Percentiles rank a stretch among this genome's conserved stretches.
phyloP scores from a whole-genome alignment of 30 jellyfish, hydroid and myxozoan genomes.

The Cassiopea andromeda region DNA sequence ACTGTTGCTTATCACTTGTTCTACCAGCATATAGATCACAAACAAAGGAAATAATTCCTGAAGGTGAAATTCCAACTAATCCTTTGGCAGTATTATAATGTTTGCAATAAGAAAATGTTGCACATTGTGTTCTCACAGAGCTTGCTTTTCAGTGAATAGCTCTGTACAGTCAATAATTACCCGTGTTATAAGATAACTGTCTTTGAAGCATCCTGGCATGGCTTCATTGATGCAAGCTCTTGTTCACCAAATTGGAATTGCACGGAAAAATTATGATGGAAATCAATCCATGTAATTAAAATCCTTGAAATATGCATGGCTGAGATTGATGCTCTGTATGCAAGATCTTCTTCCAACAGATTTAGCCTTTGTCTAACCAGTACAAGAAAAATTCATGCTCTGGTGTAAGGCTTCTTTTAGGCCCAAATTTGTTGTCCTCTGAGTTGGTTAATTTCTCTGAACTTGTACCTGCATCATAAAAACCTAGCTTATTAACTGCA shows the following conservation, averaged over 20 bases:
- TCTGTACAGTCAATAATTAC: conserved; percentile 72
- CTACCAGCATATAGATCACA: conserved; percentile 73
- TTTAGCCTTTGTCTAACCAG: conserved; percentile 52
- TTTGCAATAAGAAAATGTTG: conserved; percentile 53
- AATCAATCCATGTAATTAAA: conserved; percentile 59
- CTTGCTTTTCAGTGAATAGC: conserved; percentile 44
- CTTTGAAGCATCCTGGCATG: conserved; percentile 69
- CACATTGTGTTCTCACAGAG: conserved; percentile 68
- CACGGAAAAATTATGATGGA: conserved; percentile 38
- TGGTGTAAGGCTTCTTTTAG: conserved; percentile 46
- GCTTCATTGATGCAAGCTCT: conserved; percentile 35
- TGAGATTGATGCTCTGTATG: conserved; percentile 39
- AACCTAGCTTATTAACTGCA: conserved; percentile 4
- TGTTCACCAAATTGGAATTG: conserved; percentile 64
- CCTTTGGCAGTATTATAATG: conserved; percentile 88
- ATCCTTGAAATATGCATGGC: conserved; percentile 32
- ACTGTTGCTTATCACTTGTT: conserved; percentile 38
- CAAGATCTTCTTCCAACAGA: conserved; percentile 59
- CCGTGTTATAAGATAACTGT: conserved; percentile 55
- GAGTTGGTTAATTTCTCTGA: conserved; percentile 4
- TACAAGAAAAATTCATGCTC: conserved; percentile 68
- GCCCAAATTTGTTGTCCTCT: conserved; percentile 33
- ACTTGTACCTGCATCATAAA: conserved; percentile 23
- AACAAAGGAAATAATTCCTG: conserved; percentile 69
- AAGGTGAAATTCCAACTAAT: conserved; percentile 75